Evolutionary conservation across 2,888 invertebrate species (phyloP), one percentile per base, ranked within the genome.

Genomic region (Lepidochitona cinerea): DNA sequence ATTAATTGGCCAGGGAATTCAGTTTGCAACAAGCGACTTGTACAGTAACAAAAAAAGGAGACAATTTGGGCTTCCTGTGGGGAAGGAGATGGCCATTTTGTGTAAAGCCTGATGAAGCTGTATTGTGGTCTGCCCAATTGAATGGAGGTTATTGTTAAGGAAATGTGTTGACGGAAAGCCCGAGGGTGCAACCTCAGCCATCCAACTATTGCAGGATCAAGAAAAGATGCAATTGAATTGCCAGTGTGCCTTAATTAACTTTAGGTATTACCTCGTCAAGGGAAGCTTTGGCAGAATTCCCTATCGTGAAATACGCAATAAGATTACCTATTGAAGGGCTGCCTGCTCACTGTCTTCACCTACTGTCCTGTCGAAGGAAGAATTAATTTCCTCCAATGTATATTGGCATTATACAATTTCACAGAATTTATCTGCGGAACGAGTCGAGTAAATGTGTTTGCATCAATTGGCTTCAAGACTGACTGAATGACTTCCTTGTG

Each of bases 191-290:
- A 14, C 26, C 9, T 59, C 14, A n/a, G 26, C 12, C 23, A 59
- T 2, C 23, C 26, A 14, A 29, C 59, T 59, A 29, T 18, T 23
- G 59, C 32, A 14, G 32, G 59, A 59, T 59, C 59, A 59, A 59
- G 59, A 59, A 59, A 59, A 59, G 59, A 26, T 9, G 26, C 59
- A 59, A 59, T 59, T 59, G 59, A 59, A 59, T 59, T 59, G 59
- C 59, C 29, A 59, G 29, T 59, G 29, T 26, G 29, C 26, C 23
- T 59, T 59, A 59, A 59, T 59, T 59, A 59, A 59, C 59, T 59
- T 59, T 59, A 32, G 59, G 59, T 59, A 59, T 29, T 59, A 59
- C 59, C 59, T 59, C 59, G 2, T 59, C 26, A 23, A 23, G 18
- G 59, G 29, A 14, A 29, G 29, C 59, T 26, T 32, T 59, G 59